Conservation (phyloP, 1,140 invertebrate genomes). For the Drosophila tristis region DNA sequence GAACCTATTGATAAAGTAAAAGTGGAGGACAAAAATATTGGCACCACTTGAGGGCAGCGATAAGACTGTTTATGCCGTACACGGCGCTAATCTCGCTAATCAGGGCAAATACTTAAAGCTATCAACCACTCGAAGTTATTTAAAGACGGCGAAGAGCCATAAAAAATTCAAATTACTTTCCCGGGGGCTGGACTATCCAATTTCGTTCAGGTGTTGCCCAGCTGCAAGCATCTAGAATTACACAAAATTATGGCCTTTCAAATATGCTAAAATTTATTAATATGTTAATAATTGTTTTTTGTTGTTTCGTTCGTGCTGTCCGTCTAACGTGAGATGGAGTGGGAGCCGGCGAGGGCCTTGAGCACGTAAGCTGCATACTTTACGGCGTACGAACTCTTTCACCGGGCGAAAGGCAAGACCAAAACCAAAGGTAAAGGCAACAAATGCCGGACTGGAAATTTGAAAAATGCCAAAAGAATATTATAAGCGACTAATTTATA, state of each 20-base stretch:
- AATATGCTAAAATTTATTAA: constrained; percentile 82
- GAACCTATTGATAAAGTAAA: constrained; percentile 2
- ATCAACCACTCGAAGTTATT: constrained; percentile 30
- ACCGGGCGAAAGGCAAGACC: constrained; percentile 39
- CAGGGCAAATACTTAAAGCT: constrained; percentile 15
- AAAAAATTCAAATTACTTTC: constrained; percentile 42
- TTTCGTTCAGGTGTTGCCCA: constrained; percentile 69
- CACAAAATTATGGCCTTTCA: constrained; percentile 80
- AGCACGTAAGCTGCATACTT: constrained; percentile 77
- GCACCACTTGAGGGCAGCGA: constrained; percentile 30
- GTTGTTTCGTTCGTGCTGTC: constrained; percentile 25
- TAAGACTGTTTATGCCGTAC: constrained; percentile 15
- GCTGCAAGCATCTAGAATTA: constrained; percentile 76
- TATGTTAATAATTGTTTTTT: constrained; percentile 82
- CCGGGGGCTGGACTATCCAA: constrained; percentile 58
- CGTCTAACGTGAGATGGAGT: not conserved
- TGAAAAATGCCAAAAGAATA: constrained; percentile 82
- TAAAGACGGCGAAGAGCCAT: constrained; percentile 8
- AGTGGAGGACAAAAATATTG: constrained; percentile 2
- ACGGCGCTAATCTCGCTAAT: constrained; percentile 19
- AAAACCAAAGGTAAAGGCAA: constrained; percentile 23
- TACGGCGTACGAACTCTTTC: constrained; percentile 80
- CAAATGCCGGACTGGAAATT: constrained; percentile 77
- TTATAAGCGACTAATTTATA: constrained; percentile 82
- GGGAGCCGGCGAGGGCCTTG: constrained; percentile 36